These are phyloP conservation scores for Mandrillus leucophaeus DNA, from an alignment of 2,113 vertebrate species.

Conservation along the genomic window DNA sequence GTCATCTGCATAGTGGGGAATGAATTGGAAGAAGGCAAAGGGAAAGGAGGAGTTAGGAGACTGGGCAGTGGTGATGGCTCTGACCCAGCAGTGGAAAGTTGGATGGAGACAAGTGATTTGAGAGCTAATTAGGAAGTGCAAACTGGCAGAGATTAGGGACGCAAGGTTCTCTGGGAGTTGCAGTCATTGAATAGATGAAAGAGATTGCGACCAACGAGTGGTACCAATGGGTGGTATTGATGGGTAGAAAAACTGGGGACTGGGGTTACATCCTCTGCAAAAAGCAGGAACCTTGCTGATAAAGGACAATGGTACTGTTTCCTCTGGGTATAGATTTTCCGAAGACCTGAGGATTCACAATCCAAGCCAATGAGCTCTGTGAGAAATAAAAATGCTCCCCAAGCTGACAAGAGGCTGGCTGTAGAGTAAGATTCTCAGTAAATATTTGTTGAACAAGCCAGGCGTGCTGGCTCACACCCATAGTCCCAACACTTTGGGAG, in stretches of 20 bases:
- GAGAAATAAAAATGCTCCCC: not conserved
- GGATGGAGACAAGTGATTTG: not conserved
- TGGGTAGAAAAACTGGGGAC: not conserved
- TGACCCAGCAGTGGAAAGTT: not conserved
- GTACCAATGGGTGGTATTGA: rapidly evolving
- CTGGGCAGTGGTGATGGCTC: not conserved
- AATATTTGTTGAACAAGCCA: too few relatives aligned
- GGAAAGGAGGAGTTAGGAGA: not conserved
- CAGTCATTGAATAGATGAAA: too few relatives aligned
- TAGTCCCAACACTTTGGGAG: too few relatives aligned
- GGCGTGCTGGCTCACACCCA: too few relatives aligned
- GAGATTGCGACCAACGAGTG: not conserved
- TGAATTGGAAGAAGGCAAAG: not conserved
- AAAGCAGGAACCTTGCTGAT: not conserved
- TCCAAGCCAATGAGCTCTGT: not conserved
- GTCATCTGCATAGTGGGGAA: not conserved
- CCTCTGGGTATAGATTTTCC: not conserved
- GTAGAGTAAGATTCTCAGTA: not conserved
- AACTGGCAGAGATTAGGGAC: not conserved
- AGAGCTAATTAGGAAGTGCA: not conserved
- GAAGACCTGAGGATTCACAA: not conserved
- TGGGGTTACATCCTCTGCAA: not conserved
- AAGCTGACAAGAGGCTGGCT: not conserved
- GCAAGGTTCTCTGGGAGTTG: not conserved
- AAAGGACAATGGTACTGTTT: not conserved